Evolutionary conservation across 2,113 vertebrate genomes (phyloP), one percentile per base, ranked within the genome.

Genomic region (Percina caprodes): DNA sequence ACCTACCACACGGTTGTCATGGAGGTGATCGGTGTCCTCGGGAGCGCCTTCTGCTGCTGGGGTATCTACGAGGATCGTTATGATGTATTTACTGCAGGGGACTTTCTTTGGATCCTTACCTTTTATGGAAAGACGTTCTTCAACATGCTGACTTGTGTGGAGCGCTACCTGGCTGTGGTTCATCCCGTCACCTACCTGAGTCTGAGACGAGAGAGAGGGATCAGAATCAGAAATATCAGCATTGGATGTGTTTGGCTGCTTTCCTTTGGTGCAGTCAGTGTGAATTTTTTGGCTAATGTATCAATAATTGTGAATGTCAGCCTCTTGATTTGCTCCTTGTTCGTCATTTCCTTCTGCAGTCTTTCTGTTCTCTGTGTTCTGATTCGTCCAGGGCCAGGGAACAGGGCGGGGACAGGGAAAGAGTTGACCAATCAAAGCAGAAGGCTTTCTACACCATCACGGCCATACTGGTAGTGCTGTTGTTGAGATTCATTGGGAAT

Each of bases 1-100:
- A 75, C 84, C 9, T 83, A 66, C 75, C 58, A 86, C 66, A 79
- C 79, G 70, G 80, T 69, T 1, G 26, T 14, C 16, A 70, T 86
- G 80, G 80, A 86, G 80, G 0, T 79, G 19, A 12, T 79, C 0
- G 52, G 58, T 45, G 18, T 82, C 21, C 15, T 0, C 0, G 69
- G 2, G 8, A 63, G 58, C 4, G 0, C 55, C 0, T 4, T 6
- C 58, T 82, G 51, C 70, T 48, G 42, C 0, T 35, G 15, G 1
- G 69, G 63, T 1, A 2, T 11, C 30, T 23, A 35, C 24, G 3
- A 1, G 0, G 6, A 10, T 1, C 2, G 8, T 2, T 10, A 0
- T 10, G 33, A 74, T 45, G 1, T 10, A 9, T 2, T 2, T 39
- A 9, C 2, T 10, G 8, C 0, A 9, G 39, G 39, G 39, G 3